These are phyloP conservation scores for Ichneumon xanthorius DNA, from an alignment of 2,888 invertebrate species.

Conservation along the genomic window DNA sequence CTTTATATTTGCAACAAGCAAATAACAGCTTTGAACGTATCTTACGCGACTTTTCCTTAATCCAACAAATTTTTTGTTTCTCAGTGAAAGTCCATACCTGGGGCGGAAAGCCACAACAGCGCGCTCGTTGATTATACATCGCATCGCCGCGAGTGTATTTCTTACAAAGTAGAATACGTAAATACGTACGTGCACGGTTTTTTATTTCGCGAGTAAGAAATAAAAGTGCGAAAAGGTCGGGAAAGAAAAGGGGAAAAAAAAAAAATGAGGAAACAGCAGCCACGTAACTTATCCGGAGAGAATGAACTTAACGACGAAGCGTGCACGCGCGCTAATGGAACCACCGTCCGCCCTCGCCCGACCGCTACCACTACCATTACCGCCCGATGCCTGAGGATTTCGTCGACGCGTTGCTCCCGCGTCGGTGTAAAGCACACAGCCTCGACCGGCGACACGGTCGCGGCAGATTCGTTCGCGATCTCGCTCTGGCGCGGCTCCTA, in stretches of 20 bases:
- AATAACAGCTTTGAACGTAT: no score
- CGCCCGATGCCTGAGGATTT: constrained; percentile 22
- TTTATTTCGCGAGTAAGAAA: constrained; percentile 7
- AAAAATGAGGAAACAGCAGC: constrained; percentile 18
- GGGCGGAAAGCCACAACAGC: no score
- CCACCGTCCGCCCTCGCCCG: constrained; percentile 34
- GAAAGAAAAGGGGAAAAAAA: neutral
- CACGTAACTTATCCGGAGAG: constrained; percentile 52
- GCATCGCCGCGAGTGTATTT: no score
- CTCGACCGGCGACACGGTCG: constrained; percentile 56
- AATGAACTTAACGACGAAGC: constrained; percentile 50
- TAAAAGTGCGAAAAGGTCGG: neutral
- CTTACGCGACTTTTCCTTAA: no score
- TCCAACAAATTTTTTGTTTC: no score
- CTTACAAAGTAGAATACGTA: neutral
- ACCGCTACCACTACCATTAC: constrained; percentile 14
- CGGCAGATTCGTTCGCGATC: constrained; percentile 41
- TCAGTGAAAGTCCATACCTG: no score
- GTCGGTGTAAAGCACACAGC: constrained; percentile 43
- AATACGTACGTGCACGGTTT: neutral
- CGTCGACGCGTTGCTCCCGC: constrained; percentile 38
- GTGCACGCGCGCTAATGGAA: constrained; percentile 56
- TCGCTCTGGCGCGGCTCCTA: constrained; percentile 35
- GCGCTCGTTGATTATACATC: no score
- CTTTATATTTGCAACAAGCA: no score